phyloP scores from a whole-genome alignment of 2,113 vertebrate species.

The Grammomys dolichurus region DNA sequence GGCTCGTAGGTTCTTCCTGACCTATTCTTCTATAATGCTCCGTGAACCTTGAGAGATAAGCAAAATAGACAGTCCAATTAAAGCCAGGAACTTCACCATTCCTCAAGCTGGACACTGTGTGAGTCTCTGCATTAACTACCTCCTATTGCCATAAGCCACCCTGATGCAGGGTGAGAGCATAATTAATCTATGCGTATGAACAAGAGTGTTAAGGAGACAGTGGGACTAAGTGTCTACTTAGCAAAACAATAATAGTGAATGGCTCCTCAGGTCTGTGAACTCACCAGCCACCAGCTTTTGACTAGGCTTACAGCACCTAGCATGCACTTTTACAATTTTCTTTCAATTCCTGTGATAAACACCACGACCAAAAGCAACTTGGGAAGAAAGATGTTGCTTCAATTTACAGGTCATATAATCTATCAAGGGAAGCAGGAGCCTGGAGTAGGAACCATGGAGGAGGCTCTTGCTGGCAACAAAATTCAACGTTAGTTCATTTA shows the following conservation, averaged over 20 bases:
- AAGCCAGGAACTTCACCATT: neutral
- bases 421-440: neutral
- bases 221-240: neutral
- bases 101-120: neutral
- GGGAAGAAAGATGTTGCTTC: neutral
- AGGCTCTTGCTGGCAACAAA: neutral
- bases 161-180: neutral
- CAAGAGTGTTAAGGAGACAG: neutral
- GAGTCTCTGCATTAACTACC: neutral
- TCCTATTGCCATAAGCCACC: neutral
- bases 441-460: neutral
- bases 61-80: no score
- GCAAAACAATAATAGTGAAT: neutral
- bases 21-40: neutral
- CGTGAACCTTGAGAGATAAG: neutral
- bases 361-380: neutral
- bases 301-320: neutral
- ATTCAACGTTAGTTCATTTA: neutral
- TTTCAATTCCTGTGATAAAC: neutral
- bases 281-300: neutral
- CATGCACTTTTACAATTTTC: neutral
- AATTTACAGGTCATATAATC: neutral
- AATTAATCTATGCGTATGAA: neutral
- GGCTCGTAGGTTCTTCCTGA: neutral
- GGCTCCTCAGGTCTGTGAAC: neutral